phyloP scores from a whole-genome alignment of 2,888 invertebrate species.

The Rotaria magnacalcarata region DNA sequence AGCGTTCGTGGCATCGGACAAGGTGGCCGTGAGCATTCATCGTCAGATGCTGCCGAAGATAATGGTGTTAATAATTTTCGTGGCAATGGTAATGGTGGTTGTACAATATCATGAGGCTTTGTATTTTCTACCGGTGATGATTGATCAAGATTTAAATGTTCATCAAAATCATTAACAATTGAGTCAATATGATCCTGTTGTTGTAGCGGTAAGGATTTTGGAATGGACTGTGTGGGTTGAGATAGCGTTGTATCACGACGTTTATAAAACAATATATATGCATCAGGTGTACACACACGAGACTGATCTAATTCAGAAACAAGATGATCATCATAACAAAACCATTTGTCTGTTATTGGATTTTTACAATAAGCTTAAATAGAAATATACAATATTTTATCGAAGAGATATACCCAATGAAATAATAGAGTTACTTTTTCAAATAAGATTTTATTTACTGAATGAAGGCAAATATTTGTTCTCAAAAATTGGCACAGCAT shows the following conservation, averaged over 20 bases:
- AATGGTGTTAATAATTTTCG: background rate
- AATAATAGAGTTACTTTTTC: too few species aligned
- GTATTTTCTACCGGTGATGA: background rate
- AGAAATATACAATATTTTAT: background rate
- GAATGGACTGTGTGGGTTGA: background rate
- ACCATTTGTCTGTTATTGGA: conserved; percentile 42
- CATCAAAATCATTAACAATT: background rate
- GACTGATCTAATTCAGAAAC: background rate
- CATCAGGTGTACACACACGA: conserved; percentile 38
- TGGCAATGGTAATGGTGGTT: background rate
- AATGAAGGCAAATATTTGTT: too few species aligned
- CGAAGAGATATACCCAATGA: background rate
- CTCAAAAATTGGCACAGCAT: too few species aligned
- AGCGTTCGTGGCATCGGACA: background rate
- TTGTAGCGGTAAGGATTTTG: background rate
- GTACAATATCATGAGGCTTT: background rate
- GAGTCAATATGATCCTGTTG: background rate
- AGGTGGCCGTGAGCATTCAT: background rate
- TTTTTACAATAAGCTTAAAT: conserved; percentile 43
- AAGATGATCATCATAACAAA: conserved; percentile 43
- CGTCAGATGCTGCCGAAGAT: background rate
- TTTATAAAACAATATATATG: conserved; percentile 44
- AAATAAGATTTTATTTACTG: too few species aligned
- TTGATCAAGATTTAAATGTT: background rate
- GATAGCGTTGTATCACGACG: background rate